These are phyloP conservation scores for Apodemia hepburni DNA, from an alignment of 2,888 invertebrate species.

Conservation along the genomic window DNA sequence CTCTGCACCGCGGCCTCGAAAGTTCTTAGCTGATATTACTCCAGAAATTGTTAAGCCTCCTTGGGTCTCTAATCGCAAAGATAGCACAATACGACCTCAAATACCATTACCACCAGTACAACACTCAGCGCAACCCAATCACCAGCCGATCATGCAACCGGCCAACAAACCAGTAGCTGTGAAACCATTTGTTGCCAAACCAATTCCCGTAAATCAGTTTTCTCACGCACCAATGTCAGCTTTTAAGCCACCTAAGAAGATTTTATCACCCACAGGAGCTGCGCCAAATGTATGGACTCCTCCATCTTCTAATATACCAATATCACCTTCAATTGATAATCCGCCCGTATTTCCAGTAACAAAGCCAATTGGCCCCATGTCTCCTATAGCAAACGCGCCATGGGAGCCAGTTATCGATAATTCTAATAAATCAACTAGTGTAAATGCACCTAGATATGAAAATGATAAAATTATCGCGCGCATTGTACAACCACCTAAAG, in stretches of 20 bases:
- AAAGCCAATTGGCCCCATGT: constrained; percentile 38
- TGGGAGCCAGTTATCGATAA: constrained; percentile 67
- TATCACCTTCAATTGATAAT: constrained; percentile 50
- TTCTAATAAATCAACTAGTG: constrained; percentile 71
- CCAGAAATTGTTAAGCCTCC: constrained; percentile 60
- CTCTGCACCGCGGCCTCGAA: constrained; percentile 41
- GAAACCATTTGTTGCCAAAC: constrained; percentile 77
- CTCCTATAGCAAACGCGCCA: constrained; percentile 41
- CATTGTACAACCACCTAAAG: constrained; percentile 33
- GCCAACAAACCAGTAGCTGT: constrained; percentile 50
- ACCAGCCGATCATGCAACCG: constrained; percentile 34
- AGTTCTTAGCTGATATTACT: constrained; percentile 46
- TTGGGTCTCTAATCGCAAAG: constrained; percentile 62
- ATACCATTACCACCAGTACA: constrained; percentile 29
- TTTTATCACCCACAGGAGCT: constrained; percentile 54
- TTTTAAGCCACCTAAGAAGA: constrained; percentile 82
- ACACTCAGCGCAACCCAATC: constrained; percentile 26
- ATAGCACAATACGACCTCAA: constrained; percentile 41
- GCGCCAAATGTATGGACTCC: constrained; percentile 67
- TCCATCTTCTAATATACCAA: constrained; percentile 50
- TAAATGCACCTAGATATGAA: constrained; percentile 80
- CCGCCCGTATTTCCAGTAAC: constrained; percentile 40
- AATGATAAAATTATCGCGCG: constrained; percentile 37
- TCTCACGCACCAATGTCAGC: constrained; percentile 89
- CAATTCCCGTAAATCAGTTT: constrained; percentile 84